Evolutionary conservation across 2,888 invertebrate species (phyloP).

Genomic region (Trachelus troglodyta): DNA sequence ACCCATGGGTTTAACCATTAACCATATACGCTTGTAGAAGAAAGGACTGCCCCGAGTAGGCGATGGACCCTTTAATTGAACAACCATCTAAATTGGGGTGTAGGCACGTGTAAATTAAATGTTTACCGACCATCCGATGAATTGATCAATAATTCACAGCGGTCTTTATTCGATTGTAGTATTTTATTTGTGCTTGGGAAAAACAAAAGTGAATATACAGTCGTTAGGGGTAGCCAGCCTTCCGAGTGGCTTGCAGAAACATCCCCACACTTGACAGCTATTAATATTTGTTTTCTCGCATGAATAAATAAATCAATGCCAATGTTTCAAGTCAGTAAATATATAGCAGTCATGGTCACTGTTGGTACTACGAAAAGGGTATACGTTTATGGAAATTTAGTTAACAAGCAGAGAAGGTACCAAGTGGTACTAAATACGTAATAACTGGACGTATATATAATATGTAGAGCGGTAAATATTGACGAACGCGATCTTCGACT

Average conservation of each 20-base stretch:
- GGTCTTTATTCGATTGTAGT: background rate
- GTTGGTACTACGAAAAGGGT: background rate
- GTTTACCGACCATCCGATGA: background rate
- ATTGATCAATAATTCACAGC: background rate
- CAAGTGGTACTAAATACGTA: background rate
- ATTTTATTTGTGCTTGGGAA: background rate
- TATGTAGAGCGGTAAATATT: background rate
- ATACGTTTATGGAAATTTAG: background rate
- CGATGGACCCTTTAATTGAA: too few relatives aligned
- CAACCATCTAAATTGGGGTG: too few relatives aligned
- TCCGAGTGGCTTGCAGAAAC: background rate
- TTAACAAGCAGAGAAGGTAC: background rate
- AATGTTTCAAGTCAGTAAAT: background rate
- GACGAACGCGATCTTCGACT: background rate
- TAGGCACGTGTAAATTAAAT: too few relatives aligned
- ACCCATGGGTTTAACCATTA: background rate
- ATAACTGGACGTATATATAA: background rate
- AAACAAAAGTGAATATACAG: background rate
- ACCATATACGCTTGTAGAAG: background rate
- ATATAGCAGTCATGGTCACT: background rate
- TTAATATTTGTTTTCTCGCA: background rate
- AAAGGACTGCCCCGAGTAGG: background rate
- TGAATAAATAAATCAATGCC: background rate
- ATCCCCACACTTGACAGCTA: background rate
- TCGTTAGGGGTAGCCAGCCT: background rate